Base-by-base conservation (phyloP, 2,888 invertebrate species). In the Andrena trimmerana region DNA sequence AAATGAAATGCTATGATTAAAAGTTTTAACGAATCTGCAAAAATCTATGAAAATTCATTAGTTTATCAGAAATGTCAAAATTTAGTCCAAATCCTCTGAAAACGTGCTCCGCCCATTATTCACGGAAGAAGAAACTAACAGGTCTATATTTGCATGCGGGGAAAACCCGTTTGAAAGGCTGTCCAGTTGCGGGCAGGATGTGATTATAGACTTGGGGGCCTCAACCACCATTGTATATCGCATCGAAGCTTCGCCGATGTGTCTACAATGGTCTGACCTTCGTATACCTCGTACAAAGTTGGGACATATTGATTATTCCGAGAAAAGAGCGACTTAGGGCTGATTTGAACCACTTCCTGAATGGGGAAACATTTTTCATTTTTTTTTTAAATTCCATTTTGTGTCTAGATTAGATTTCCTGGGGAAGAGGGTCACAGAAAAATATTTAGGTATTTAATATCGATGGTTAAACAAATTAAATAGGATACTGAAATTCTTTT, bases 141-240 rank as follows among this genome's bases (percentile, higher is more conserved):
- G 57, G 57, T 63, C 63, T 69, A 20, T 65, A 52, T 74, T 60
- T 74, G 70, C 42, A 57, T 52, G 78, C 57, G 72, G 29, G 54
- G 78, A 83, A 83, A 89, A 90, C 86, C 78, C 83, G 90, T 90
- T 89, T 87, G 82, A 90, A 89, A 89, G 90, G 90, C 85, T 87
- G 84, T 80, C 87, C 72, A 89, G 89, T 78, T 78, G 70, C 62
- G 48, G 82, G 57, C 72, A 70, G 80, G 84, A 78, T 78, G 81
- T 79, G 84, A 89, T 87, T 89, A 86, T 84, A 76, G 85, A 88
- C 80, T 74, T 33, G 75, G 69, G 70, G 72, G 71, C 72, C 81
- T 71, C 76, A 77, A 67, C 62, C 81, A 60, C 52, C 75, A 75
- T 81, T 76, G 84, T 66, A 68, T 60, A 66, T 69, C 72, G 62